Evolutionary conservation across 2,888 invertebrate genomes (phyloP).

Genomic region (Catocala sponsa): DNA sequence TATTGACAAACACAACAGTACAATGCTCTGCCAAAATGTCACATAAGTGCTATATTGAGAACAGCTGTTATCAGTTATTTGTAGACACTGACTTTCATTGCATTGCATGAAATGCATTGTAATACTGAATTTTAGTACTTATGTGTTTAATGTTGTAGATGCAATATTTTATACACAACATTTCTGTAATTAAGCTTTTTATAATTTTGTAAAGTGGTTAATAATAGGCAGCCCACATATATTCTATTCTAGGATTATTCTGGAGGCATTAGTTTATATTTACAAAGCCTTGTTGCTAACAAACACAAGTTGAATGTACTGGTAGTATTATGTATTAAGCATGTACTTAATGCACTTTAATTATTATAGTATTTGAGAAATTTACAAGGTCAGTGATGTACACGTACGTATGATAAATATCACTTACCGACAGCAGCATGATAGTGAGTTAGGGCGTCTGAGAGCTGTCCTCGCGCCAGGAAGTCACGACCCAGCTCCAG

Average conservation of each 20-base stretch:
- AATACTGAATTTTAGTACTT: no score
- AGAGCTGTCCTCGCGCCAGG: conserved; percentile 96
- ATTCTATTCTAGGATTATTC: no score
- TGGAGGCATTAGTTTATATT: no score
- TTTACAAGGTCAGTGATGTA: conserved; percentile 1
- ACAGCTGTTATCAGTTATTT: conserved; percentile 1
- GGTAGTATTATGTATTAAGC: no score
- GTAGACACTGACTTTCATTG: background rate
- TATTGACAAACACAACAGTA: background rate
- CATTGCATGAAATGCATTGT: background rate
- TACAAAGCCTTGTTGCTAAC: no score
- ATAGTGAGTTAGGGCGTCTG: conserved; percentile 98
- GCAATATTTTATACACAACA: no score
- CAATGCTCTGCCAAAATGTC: conserved; percentile 27
- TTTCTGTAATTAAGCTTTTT: no score
- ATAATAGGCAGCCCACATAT: no score
- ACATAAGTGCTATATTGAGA: background rate
- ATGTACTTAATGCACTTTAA: background rate
- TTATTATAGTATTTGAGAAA: background rate
- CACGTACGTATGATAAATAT: conserved; percentile 1
- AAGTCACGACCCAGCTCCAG: conserved; percentile 97
- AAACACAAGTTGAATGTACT: no score
- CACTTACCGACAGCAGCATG: conserved; percentile 98
- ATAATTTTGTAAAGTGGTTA: no score
- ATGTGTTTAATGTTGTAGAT: no score